Evolutionary conservation across 2,113 vertebrate species (phyloP), one percentile per base, ranked within the genome.

Genomic region (Nothobranchius kuhntae): DNA sequence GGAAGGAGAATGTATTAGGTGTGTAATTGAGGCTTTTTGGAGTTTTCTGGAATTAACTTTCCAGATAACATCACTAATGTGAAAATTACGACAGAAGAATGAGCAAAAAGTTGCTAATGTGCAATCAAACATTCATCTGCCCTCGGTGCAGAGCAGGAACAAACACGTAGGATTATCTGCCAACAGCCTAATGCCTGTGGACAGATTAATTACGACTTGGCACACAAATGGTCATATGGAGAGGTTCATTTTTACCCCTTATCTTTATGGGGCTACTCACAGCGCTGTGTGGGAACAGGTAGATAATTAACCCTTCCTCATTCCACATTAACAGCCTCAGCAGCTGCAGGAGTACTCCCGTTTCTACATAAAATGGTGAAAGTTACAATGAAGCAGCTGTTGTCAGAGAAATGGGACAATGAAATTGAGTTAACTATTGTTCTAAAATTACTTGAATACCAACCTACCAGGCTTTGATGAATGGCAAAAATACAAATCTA

Each of bases 191-290:
- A 54, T 40, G 17, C 12, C 51, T 3, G 13, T 72, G 65, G 59
- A 68, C 60, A 53, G 62, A 63, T 47, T 46, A 76, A 45, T 67
- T 48, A 78, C 55, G 67, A 66, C 63, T 47, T 57, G 13, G 48
- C 60, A 65, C 45, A 75, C 55, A 82, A 9, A 7, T 8, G 26
- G 50, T 59, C 68, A 85, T 70, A 81, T 77, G 40, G 61, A 81
- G 51, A 65, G 71, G 72, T 69, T 55, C 26, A 63, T 69, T 73
- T 75, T 47, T 61, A 24, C 13, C 48, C 9, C 63, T 83, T 86
- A 87, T 88, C 89, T 91, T 91, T 89, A 91, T 75, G 79, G 67
- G 68, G 59, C 65, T 79, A 81, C 87, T 82, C 65, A 75, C 52
- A n/a, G 11, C 8, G 40, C 71, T 71, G 68, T 89, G 88, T 89